phyloP scores from a whole-genome alignment of 1,140 invertebrate species.

The Melitaea cinxia region DNA sequence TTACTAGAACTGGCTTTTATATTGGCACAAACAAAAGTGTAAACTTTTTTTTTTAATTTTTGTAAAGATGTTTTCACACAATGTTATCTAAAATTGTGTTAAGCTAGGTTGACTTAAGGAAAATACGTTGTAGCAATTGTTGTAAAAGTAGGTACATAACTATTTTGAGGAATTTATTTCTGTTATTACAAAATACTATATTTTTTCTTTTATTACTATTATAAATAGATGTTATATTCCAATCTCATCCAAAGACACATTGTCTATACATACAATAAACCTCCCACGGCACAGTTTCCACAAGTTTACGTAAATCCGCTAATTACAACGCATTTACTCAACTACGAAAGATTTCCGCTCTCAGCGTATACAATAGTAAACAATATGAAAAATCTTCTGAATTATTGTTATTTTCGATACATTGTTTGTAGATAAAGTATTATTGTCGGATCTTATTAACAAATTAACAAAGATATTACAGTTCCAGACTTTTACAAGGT shows the following conservation, averaged over 20 bases:
- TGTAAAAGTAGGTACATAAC: too few species aligned
- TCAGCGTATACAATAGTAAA: slow-evolving; percentile 46
- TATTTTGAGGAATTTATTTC: neutral
- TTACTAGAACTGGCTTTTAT: too few species aligned
- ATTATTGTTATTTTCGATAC: slow-evolving; percentile 30
- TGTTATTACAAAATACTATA: neutral
- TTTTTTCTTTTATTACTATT: neutral
- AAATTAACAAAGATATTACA: slow-evolving; percentile 2
- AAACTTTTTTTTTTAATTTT: too few species aligned
- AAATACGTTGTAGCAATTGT: too few species aligned
- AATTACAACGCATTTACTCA: slow-evolving; percentile 63
- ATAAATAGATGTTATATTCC: slow-evolving; percentile 2
- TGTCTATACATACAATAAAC: slow-evolving; percentile 53
- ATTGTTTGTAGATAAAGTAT: slow-evolving; percentile 3
- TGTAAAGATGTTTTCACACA: too few species aligned
- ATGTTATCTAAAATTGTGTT: too few species aligned
- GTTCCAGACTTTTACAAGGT: slow-evolving; percentile 6
- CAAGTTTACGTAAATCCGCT: slow-evolving; percentile 72
- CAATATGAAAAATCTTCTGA: slow-evolving; percentile 47
- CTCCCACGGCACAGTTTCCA: slow-evolving; percentile 76
- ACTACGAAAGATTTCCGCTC: slow-evolving; percentile 53
- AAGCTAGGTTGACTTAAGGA: too few species aligned
- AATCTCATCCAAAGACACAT: slow-evolving; percentile 14
- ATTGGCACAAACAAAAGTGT: too few species aligned
- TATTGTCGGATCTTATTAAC: neutral